A percentile compares a stretch with the other conserved stretches of the same genome.
phyloP scores from a whole-genome alignment of 2,888 invertebrate species.

The Laspeyria flexula region DNA sequence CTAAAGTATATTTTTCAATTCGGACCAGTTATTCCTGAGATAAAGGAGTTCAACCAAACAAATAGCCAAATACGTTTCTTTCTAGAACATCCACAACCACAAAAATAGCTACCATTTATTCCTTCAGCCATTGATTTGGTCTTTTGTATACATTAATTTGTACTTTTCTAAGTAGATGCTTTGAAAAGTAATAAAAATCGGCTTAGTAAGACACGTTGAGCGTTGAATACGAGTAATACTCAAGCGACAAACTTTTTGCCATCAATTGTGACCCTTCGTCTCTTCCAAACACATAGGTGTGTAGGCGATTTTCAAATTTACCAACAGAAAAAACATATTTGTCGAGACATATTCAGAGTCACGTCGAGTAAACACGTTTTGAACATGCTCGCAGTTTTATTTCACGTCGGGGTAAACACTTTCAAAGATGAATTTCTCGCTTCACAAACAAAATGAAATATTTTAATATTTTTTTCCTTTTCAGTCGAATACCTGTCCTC shows the following conservation, averaged over 20 bases:
- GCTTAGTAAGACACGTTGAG: conserved; percentile 73
- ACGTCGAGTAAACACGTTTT: conserved; percentile 68
- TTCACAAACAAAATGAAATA: conserved; percentile 73
- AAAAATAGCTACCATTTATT: conserved; percentile 35
- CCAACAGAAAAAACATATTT: conserved; percentile 58
- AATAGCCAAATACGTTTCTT: conserved; percentile 9
- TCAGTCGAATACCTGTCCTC: conserved; percentile 47
- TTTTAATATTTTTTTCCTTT: conserved; percentile 64
- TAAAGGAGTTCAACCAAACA: no score
- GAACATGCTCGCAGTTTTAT: conserved; percentile 75
- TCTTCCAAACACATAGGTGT: conserved; percentile 38
- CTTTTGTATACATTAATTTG: conserved; percentile 70
- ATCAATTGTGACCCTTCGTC: conserved; percentile 30
- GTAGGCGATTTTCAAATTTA: conserved; percentile 51
- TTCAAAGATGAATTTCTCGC: conserved; percentile 75
- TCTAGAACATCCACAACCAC: conserved; percentile 34
- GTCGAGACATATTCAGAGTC: conserved; percentile 60
- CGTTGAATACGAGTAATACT: conserved; percentile 64
- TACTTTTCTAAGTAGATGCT: conserved; percentile 69
- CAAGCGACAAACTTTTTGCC: conserved; percentile 45
- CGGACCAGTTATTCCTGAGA: no score
- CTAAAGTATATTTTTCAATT: no score
- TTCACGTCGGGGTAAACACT: conserved; percentile 73
- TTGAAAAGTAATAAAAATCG: conserved; percentile 82
- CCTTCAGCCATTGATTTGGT: conserved; percentile 59